phyloP scores from a whole-genome alignment of 2,113 vertebrate species.

The Ceuthmochares aereus region DNA sequence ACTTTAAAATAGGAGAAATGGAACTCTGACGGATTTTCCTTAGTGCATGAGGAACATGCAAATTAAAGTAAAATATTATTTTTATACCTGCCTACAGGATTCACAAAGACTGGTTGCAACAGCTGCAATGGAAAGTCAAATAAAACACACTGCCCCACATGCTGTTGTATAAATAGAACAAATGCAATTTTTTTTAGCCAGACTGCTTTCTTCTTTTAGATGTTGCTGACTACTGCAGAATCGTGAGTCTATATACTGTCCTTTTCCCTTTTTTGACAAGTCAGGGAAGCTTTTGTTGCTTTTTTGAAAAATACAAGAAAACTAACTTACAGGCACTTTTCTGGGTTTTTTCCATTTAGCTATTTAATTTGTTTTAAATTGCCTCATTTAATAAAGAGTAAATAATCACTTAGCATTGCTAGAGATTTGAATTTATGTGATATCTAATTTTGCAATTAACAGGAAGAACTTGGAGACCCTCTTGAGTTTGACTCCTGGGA shows the following conservation, averaged over 20 bases:
- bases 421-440: neutral
- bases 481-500: neutral
- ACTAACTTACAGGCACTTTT: neutral
- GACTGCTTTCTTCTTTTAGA: conserved; percentile 31
- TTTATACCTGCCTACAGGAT: conserved; percentile 1
- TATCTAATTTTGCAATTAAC: neutral
- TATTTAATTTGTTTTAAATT: neutral
- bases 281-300: neutral
- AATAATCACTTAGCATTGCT: neutral
- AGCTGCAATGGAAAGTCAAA: conserved; percentile 22
- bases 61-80: conserved; percentile 29
- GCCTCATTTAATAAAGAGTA: neutral
- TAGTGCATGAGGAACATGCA: neutral
- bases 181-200: neutral
- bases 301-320: neutral
- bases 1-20: neutral
- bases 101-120: neutral
- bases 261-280: neutral
- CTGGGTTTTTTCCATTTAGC: neutral
- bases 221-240: conserved; percentile 14
- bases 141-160: neutral
- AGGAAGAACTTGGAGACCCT: neutral
- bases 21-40: neutral
- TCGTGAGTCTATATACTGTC: neutral
- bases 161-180: conserved; percentile 21